A percentile compares a stretch with the other conserved stretches of the same genome.
These are phyloP conservation scores for Aleiodes leptofemur DNA, from an alignment of 2,888 invertebrate species.

Conservation along the genomic window DNA sequence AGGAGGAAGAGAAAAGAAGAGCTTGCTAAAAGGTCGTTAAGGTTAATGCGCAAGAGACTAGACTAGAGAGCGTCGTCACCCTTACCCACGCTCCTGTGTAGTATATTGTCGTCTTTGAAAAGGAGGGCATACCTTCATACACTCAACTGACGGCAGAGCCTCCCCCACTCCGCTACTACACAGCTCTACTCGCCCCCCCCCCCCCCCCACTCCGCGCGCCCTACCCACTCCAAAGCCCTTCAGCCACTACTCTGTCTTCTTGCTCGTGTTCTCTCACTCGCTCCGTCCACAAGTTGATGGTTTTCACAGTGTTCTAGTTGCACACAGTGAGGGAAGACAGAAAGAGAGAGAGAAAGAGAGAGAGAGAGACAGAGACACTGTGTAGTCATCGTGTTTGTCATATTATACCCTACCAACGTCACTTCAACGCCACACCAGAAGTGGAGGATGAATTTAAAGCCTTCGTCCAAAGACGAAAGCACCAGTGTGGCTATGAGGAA, in stretches of 20 bases:
- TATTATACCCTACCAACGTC: conserved; percentile 43
- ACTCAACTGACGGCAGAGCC: conserved; percentile 16
- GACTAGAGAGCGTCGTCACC: conserved; percentile 54
- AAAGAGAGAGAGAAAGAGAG: not conserved
- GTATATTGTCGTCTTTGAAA: conserved; percentile 36
- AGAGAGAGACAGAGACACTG: conserved; percentile 28
- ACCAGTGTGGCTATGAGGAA: not conserved
- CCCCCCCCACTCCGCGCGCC: not conserved
- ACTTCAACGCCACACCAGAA: conserved; percentile 32
- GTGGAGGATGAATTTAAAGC: conserved; percentile 41
- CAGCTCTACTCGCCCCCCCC: not conserved
- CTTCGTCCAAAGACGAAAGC: not conserved
- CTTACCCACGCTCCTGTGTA: conserved; percentile 16
- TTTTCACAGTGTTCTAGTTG: conserved; percentile 35
- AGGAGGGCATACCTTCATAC: conserved; percentile 31
- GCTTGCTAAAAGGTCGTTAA: conserved; percentile 70
- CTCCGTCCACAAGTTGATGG: conserved; percentile 34
- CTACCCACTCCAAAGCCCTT: conserved; percentile 6
- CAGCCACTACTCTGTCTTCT: conserved; percentile 11
- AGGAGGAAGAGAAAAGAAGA: conserved; percentile 53
- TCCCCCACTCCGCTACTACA: conserved; percentile 9
- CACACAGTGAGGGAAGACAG: conserved; percentile 13
- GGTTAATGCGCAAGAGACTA: conserved; percentile 64
- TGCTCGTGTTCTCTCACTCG: conserved; percentile 3
- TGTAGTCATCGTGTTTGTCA: conserved; percentile 48